Base-by-base conservation (phyloP, 2,888 invertebrate species). In the Lysandra coridon region DNA sequence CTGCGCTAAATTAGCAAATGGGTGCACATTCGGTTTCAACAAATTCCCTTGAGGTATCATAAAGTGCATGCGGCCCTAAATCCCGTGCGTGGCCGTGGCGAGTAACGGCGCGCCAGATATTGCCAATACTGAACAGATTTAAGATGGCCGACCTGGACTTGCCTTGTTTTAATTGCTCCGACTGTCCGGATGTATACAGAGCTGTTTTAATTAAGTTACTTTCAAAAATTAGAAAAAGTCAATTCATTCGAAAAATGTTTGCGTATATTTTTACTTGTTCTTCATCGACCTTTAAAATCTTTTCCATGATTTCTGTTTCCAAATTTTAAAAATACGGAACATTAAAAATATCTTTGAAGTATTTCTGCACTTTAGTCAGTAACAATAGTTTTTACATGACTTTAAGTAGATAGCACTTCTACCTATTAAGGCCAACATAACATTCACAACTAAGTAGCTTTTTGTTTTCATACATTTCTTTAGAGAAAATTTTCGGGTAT, bases 51-150 rank as follows among this genome's bases (percentile, higher is more conserved):
- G 69, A 69, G 69, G 14, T 6, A 14, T 69, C 69, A 37, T 69
- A 69, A 69, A 69, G 69, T 37, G 33, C 69, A 69, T 69, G 69
- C 14, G 33, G 53, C 84, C 83, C 85, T 88, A 89, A 88, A 88
- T 89, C 88, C 83, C 80, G 82, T 57, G 82, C 82, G 83, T 84
- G 83, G 83, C 83, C 85, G 57, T 78, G 73, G 69, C 78, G 83
- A 87, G 89, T 88, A 90, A 90, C 89, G 89, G 88, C 88, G 86
- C 88, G 75, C 87, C 89, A 91, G 92, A 92, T 94, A 93, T 93
- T 93, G 93, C 88, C 93, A 92, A 92, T 93, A 93, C 85, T 86
- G 89, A 85, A 86, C 89, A 92, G 93, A 94, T 94, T 94, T 94
- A 94, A 94, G 94, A 93, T 92, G 92, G 91, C 91, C 88, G 88